Percentiles rank a stretch among this genome's conserved stretches.
Evolutionary conservation across 1,140 invertebrate genomes (phyloP).

Genomic region (Diachasmimorpha longicaudata): DNA sequence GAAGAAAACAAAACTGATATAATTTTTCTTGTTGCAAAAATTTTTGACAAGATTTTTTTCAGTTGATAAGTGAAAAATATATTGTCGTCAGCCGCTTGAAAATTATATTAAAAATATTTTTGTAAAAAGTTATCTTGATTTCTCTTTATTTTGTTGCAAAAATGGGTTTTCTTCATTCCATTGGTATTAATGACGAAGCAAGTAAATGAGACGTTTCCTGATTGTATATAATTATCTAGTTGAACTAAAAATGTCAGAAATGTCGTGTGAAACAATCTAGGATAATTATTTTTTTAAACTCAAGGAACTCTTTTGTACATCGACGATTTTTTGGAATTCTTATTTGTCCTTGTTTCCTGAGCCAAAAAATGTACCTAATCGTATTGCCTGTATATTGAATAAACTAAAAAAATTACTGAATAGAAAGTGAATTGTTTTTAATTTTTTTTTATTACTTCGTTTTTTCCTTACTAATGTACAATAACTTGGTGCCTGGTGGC

Average conservation of each 20-base stretch:
- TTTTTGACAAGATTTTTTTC: too few species aligned
- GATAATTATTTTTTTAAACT: constrained; percentile 5
- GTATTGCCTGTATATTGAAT: not conserved
- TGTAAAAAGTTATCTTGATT: too few species aligned
- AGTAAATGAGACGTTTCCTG: too few species aligned
- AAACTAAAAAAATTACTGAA: not conserved
- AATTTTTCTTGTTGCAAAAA: too few species aligned
- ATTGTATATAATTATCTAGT: too few species aligned
- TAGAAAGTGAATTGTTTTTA: not conserved
- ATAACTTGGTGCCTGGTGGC: not conserved
- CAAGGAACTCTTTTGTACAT: not conserved
- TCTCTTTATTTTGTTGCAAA: too few species aligned
- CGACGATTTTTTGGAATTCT: not conserved
- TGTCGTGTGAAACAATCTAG: constrained; percentile 25
- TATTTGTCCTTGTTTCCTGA: not conserved
- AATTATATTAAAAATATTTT: too few species aligned
- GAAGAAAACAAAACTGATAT: not conserved
- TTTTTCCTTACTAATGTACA: constrained; percentile 5
- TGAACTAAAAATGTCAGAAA: too few species aligned
- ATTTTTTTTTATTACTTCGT: not conserved
- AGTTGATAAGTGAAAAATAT: too few species aligned
- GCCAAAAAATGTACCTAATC: not conserved
- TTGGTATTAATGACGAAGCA: too few species aligned
- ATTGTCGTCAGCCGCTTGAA: too few species aligned
- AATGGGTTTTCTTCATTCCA: too few species aligned